Evolutionary conservation across 2,113 vertebrate species (phyloP), one percentile per base, ranked within the genome.

Genomic region (Pleuronectes platessa): DNA sequence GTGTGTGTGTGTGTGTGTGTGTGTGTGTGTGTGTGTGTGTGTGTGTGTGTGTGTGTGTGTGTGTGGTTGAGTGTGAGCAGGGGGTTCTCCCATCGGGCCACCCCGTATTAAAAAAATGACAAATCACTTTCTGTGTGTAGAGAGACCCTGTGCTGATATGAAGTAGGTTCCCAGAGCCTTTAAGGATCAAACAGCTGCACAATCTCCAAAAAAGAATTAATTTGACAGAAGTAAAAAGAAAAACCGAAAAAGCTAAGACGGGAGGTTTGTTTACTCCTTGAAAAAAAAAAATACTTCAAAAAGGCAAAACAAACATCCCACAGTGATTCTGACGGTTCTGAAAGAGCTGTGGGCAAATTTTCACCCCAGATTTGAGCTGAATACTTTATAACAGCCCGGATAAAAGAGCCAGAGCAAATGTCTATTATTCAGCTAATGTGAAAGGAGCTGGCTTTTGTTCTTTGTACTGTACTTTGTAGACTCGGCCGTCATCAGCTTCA

Each of bases 241-340:
- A 56, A 35, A 24, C 24, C 21, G 2, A 23, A 9, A 3, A 42
- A 42, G 12, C 40, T 42, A 13, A 13, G 40, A 42, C 40, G 6
- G 3, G 65, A 65, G 21, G 10, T 70, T 37, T 75, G 68, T 83
- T 88, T 79, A 65, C 31, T n/a, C 51, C 60, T 53, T 74, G 17
- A 64, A 79, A 77, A 53, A 64, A 7, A 74, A 81, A 24, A n/a
- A n/a, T n/a, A n/a, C 55, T 72, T 80, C 27, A 74, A 69, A 80
- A 24, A 24, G 7, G 47, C 14, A 35, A 74, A 78, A 45, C 42
- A 69, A 56, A 65, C 54, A 79, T 78, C 68, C 76, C 11, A 75
- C 40, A 18, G 35, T 20, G 53, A 45, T 21, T 49, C 45, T 62
- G 68, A 65, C 49, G 59, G 58, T 49, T 45, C 13, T 66, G n/a